phyloP scores from a whole-genome alignment of 1,140 invertebrate species.

The Helicoverpa zea region DNA sequence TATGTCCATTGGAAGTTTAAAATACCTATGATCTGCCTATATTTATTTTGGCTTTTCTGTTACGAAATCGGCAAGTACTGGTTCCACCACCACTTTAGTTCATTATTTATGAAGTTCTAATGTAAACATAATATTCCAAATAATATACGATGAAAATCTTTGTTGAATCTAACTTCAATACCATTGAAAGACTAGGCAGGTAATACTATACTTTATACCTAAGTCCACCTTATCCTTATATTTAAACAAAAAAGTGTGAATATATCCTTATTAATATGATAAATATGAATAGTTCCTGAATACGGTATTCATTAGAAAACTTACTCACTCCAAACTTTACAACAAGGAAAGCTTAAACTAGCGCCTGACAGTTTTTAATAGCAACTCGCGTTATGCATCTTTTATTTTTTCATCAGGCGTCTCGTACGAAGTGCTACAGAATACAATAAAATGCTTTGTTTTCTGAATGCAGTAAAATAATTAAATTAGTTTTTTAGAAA shows the following conservation, averaged over 20 bases:
- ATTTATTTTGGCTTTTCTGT: conserved; percentile 15
- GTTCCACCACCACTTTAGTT: conserved; percentile 10
- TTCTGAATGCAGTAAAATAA: too few relatives aligned
- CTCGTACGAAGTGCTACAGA: not conserved
- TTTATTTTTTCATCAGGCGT: conserved; percentile 25
- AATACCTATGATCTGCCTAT: conserved; percentile 31
- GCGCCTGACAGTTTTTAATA: conserved; percentile 37
- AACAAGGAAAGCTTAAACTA: conserved; percentile 15
- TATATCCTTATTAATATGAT: not conserved
- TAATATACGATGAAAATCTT: not conserved
- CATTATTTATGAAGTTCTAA: conserved; percentile 21
- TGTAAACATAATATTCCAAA: conserved; percentile 15
- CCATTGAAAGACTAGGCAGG: not conserved
- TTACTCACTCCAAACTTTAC: not conserved
- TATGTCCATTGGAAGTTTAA: conserved; percentile 49
- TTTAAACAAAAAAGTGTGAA: too few relatives aligned
- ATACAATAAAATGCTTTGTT: not conserved
- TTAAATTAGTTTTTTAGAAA: too few relatives aligned
- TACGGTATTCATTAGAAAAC: conserved; percentile 22
- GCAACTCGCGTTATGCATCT: conserved; percentile 9
- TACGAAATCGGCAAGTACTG: conserved; percentile 17
- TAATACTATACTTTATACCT: not conserved
- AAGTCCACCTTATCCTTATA: not conserved
- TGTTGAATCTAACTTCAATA: not conserved
- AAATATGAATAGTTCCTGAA: not conserved